Conservation (phyloP, 2,113 vertebrate genomes). For the Atherinomorus stipes region DNA sequence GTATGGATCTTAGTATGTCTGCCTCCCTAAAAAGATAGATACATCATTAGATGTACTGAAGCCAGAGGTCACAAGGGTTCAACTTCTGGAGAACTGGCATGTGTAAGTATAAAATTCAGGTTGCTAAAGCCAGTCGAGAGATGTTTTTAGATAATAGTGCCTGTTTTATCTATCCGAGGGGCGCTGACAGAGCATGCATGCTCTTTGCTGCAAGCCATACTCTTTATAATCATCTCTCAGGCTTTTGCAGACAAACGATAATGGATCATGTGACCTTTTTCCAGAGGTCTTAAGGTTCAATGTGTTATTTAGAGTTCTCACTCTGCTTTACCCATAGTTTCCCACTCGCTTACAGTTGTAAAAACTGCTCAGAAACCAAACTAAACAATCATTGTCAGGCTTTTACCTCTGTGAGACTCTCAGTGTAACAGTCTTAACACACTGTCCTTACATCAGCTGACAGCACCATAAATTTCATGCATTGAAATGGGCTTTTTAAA, state of each 20-base stretch:
- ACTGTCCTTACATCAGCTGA: constrained; percentile 17
- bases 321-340: constrained; percentile 20
- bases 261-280: not conserved
- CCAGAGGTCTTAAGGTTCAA: constrained; percentile 10
- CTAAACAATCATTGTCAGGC: constrained; percentile 18
- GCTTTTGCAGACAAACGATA: not conserved
- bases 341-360: constrained; percentile 31
- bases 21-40: too few species aligned
- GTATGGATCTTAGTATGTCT: too few species aligned
- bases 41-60: too few species aligned
- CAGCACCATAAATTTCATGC: constrained; percentile 27
- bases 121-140: too few species aligned
- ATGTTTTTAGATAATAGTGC: too few species aligned
- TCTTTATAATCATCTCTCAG: too few species aligned
- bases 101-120: too few species aligned
- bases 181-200: too few species aligned
- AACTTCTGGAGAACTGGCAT: too few species aligned
- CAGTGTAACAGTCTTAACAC: constrained; percentile 10
- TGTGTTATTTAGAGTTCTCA: constrained; percentile 28
- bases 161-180: too few species aligned
- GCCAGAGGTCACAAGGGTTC: too few species aligned
- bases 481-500: constrained; percentile 43
- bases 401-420: constrained; percentile 25
- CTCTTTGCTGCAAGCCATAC: too few species aligned
- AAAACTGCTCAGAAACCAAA: constrained; percentile 38